These are phyloP conservation scores for Caenorhabditis plicata DNA, from an alignment of 2,888 invertebrate species.

Conservation along the genomic window DNA sequence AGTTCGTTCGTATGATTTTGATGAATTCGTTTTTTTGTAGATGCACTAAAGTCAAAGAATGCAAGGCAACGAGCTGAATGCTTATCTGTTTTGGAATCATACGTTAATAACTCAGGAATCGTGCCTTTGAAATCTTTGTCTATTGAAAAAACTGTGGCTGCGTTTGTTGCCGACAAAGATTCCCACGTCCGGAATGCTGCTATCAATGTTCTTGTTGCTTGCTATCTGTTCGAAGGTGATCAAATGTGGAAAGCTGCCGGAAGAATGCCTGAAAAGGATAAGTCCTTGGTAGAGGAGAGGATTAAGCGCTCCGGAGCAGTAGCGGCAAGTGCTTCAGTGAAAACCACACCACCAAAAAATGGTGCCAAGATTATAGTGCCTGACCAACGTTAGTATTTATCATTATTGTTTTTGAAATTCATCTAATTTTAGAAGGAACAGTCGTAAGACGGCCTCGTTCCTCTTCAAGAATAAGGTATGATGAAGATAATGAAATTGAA, in stretches of 20 bases:
- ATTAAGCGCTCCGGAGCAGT: conserved; percentile 79
- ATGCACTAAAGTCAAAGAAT: conserved; percentile 93
- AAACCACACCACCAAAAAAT: conserved; percentile 7
- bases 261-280: conserved; percentile 75
- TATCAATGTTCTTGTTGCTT: conserved; percentile 86
- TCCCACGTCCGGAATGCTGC: conserved; percentile 93
- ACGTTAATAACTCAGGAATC: conserved; percentile 75
- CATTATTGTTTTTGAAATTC: background rate
- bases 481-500: too few relatives aligned
- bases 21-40: conserved; percentile 66
- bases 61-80: conserved; percentile 94
- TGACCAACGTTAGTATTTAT: conserved; percentile 9
- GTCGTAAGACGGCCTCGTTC: conserved; percentile 18
- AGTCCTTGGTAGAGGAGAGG: conserved; percentile 88
- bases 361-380: conserved; percentile 45
- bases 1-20: background rate
- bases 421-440: background rate
- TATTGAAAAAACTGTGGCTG: conserved; percentile 85
- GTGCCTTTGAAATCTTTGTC: conserved; percentile 72
- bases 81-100: conserved; percentile 85
- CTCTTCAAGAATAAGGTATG: conserved; percentile 16
- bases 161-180: conserved; percentile 92
- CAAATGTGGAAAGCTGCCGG: conserved; percentile 49
- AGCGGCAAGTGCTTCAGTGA: conserved; percentile 26
- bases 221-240: conserved; percentile 87